phyloP scores from a whole-genome alignment of 2,113 vertebrate genomes.

The Vulpes ferrilata region DNA sequence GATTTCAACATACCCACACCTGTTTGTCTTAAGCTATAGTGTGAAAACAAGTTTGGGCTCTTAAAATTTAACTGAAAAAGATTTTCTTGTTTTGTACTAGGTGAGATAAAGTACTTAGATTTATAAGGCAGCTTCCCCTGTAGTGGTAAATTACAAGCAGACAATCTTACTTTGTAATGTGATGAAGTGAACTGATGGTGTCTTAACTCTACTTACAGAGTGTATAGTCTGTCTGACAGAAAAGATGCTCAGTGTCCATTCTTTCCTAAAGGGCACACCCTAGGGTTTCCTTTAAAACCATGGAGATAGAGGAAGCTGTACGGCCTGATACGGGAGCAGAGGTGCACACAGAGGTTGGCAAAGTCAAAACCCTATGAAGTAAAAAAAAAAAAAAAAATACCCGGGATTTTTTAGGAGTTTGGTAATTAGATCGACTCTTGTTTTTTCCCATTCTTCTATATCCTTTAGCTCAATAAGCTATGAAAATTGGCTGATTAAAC shows the following conservation, averaged over 20 bases:
- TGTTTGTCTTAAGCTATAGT: conserved; percentile 88
- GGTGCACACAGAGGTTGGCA: conserved; percentile 28
- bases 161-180: conserved; percentile 87
- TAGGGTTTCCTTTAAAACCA: conserved; percentile 21
- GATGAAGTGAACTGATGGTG: conserved; percentile 81
- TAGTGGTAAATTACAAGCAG: conserved; percentile 84
- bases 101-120: conserved; percentile 79
- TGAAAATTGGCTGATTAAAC: conserved; percentile 69
- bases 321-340: conserved; percentile 60
- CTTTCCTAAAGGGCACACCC: conserved; percentile 67
- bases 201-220: conserved; percentile 77
- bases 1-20: conserved; percentile 83
- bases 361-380: background rate
- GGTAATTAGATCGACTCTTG: conserved; percentile 60
- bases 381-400: background rate
- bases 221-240: conserved; percentile 80
- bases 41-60: conserved; percentile 79
- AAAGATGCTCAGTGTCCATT: conserved; percentile 74
- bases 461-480: conserved; percentile 65
- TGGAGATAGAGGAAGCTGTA: background rate
- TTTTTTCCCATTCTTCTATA: conserved; percentile 57
- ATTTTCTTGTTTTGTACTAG: conserved; percentile 75
- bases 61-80: conserved; percentile 73
- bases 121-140: conserved; percentile 86
- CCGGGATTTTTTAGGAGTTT: conserved; percentile 30